These are phyloP conservation scores for Macaria notata DNA, from an alignment of 2,888 invertebrate species.

Conservation along the genomic window DNA sequence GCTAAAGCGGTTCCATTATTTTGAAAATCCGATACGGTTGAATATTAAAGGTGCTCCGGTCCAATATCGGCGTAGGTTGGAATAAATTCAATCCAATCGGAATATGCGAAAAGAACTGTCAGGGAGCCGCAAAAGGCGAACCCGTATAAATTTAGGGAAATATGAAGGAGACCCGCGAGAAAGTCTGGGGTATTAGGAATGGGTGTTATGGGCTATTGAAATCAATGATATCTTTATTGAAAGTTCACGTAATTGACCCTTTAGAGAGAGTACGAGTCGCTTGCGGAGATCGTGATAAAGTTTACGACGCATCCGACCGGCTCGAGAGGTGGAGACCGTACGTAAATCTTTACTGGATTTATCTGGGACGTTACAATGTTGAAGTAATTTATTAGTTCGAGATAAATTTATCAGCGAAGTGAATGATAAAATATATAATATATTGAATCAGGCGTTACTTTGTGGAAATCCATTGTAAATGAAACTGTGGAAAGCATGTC, in stretches of 20 bases:
- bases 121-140: constrained; percentile 60
- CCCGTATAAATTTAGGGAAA: constrained; percentile 69
- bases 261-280: constrained; percentile 32
- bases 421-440: not conserved
- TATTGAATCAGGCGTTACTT: no score
- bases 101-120: constrained; percentile 62
- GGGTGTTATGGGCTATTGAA: constrained; percentile 69
- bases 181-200: constrained; percentile 64
- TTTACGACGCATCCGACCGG: constrained; percentile 27
- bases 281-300: constrained; percentile 33
- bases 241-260: constrained; percentile 63
- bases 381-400: no score
- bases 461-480: no score
- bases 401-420: not conserved
- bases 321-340: no score
- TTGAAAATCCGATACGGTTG: constrained; percentile 34
- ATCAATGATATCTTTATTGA: constrained; percentile 73
- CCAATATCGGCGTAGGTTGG: constrained; percentile 46
- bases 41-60: constrained; percentile 43
- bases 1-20: constrained; percentile 29
- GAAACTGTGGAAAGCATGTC: no score
- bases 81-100: constrained; percentile 61
- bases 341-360: no score
- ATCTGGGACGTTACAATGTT: no score
- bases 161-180: constrained; percentile 63